Conservation (phyloP, 2,113 vertebrate genomes). For the Cynoglossus semilaevis region DNA sequence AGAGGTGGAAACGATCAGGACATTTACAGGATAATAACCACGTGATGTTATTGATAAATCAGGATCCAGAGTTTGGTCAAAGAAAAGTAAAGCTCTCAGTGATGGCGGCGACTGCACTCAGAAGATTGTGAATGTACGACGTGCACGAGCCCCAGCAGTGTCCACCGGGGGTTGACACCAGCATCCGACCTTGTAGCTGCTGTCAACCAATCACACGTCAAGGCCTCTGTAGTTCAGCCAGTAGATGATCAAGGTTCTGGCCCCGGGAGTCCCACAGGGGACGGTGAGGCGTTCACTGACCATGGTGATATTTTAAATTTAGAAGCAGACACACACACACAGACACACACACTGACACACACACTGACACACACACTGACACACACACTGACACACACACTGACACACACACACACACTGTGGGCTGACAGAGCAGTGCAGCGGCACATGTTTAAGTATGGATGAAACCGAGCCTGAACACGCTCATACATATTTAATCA, state of each 20-base stretch:
- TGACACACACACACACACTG: constrained; percentile 7
- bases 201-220: constrained; percentile 50
- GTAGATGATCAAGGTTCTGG: constrained; percentile 43
- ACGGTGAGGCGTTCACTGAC: constrained; percentile 28
- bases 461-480: not conserved
- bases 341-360: constrained; percentile 6
- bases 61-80: no score
- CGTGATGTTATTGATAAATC: no score
- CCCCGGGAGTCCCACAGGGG: constrained; percentile 27
- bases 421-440: not conserved
- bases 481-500: not conserved
- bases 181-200: constrained; percentile 35
- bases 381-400: constrained; percentile 9
- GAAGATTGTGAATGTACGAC: no score
- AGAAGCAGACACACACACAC: constrained; percentile 15
- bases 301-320: constrained; percentile 11
- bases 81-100: no score
- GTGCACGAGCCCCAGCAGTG: no score
- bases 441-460: not conserved
- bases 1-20: no score
- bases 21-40: no score
- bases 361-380: not conserved
- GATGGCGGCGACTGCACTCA: no score
- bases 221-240: constrained; percentile 41
- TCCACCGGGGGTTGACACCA: not conserved